phyloP scores from a whole-genome alignment of 2,888 invertebrate genomes.

The Alcis repandata region DNA sequence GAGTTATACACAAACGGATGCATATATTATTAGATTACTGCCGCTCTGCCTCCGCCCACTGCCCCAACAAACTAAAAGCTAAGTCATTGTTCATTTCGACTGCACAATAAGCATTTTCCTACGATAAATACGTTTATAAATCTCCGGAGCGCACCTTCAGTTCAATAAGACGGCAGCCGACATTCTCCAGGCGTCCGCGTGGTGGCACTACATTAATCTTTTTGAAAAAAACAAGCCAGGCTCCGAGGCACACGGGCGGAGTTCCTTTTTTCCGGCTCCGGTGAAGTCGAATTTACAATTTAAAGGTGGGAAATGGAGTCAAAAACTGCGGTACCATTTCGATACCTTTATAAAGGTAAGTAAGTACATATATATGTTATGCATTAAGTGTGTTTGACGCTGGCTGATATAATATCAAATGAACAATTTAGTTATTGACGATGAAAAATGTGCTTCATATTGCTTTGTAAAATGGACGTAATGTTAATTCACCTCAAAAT shows the following conservation, averaged over 20 bases:
- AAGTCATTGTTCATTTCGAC: neutral
- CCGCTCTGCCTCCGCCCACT: too few relatives aligned
- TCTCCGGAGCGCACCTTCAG: slow-evolving; percentile 17
- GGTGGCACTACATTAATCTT: slow-evolving; percentile 44
- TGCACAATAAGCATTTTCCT: slow-evolving; percentile 1
- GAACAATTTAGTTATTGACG: too few relatives aligned
- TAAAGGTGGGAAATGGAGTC: neutral
- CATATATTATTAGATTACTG: too few relatives aligned
- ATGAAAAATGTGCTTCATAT: too few relatives aligned
- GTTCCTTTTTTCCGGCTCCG: neutral
- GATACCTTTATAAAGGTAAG: too few relatives aligned
- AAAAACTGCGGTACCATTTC: neutral
- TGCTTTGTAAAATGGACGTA: too few relatives aligned
- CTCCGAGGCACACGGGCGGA: slow-evolving; percentile 1
- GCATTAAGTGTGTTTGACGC: too few relatives aligned
- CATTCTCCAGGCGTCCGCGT: slow-evolving; percentile 34
- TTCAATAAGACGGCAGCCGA: slow-evolving; percentile 35
- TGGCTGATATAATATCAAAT: too few relatives aligned
- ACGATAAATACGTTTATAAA: slow-evolving; percentile 12
- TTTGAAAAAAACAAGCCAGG: slow-evolving; percentile 40
- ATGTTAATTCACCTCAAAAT: too few relatives aligned
- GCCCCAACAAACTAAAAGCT: too few relatives aligned
- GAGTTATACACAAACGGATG: too few relatives aligned
- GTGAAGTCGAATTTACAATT: neutral
- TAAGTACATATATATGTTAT: too few relatives aligned